These are phyloP conservation scores for Anodontia alba DNA, from an alignment of 2,888 invertebrate species.

Conservation along the genomic window DNA sequence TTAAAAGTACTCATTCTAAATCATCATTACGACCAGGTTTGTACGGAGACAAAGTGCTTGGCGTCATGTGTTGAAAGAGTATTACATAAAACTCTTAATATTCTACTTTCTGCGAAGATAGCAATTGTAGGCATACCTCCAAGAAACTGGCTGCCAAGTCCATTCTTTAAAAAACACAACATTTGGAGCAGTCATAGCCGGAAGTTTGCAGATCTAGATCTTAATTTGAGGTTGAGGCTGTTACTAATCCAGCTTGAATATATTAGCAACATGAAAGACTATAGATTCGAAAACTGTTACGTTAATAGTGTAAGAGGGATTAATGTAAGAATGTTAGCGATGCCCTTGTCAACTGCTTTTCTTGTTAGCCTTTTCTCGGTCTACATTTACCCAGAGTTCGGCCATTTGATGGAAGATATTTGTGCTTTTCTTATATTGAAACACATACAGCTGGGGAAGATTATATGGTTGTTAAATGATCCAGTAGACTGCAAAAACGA, in stretches of 20 bases:
- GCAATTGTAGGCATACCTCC: not conserved
- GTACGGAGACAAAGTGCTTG: not conserved
- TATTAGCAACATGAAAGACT: not conserved
- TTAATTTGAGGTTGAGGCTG: not conserved
- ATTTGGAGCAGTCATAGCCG: constrained; percentile 5
- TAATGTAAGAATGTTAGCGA: not conserved
- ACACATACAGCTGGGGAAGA: not conserved
- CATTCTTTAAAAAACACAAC: not conserved
- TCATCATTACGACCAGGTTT: not conserved
- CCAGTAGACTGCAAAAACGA: not conserved
- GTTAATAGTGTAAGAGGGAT: not conserved
- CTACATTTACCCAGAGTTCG: not conserved
- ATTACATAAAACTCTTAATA: not conserved
- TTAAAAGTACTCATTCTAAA: not conserved
- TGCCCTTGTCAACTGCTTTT: not conserved
- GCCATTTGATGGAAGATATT: not conserved
- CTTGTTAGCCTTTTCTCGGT: not conserved
- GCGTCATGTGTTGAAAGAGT: not conserved
- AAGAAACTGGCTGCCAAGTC: constrained; percentile 1
- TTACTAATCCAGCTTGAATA: not conserved
- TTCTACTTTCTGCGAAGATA: not conserved
- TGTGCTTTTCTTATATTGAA: not conserved
- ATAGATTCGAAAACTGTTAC: not conserved
- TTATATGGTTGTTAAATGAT: not conserved
- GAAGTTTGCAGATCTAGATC: not conserved